These are phyloP conservation scores for Hydropsyche betteni DNA, from an alignment of 2,888 invertebrate species.

Conservation along the genomic window DNA sequence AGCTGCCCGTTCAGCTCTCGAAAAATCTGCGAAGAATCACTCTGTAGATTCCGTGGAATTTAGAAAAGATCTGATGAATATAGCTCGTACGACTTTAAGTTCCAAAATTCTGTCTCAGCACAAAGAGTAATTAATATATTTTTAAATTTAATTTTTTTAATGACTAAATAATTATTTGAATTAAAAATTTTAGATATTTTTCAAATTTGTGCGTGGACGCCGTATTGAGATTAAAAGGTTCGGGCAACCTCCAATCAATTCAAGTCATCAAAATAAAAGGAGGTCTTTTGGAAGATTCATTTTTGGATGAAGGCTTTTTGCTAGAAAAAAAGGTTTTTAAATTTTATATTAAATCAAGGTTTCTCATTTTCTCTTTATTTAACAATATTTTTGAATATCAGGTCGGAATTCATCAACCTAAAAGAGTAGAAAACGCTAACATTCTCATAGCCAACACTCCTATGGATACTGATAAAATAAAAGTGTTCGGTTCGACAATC, in stretches of 20 bases:
- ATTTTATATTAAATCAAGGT: neutral
- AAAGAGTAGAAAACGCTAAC: constrained; percentile 92
- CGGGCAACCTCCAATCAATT: constrained; percentile 94
- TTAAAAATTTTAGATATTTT: constrained; percentile 71
- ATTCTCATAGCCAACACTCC: constrained; percentile 99
- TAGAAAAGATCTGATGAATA: constrained; percentile 90
- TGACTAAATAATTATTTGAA: neutral
- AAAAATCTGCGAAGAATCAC: constrained; percentile 82
- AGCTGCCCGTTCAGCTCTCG: constrained; percentile 84
- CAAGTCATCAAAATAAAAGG: constrained; percentile 98
- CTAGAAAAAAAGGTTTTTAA: constrained; percentile 85
- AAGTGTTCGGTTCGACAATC: constrained; percentile 96
- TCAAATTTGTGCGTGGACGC: constrained; percentile 95
- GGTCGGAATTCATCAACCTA: constrained; percentile 97
- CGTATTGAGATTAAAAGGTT: constrained; percentile 92
- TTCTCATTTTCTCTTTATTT: neutral
- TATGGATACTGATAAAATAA: constrained; percentile 99
- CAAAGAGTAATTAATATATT: constrained; percentile 72
- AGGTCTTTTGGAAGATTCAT: constrained; percentile 92
- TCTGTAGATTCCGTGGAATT: constrained; percentile 81
- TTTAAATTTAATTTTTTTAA: neutral
- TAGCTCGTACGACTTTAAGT: constrained; percentile 96
- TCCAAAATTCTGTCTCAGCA: constrained; percentile 98
- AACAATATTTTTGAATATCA: constrained; percentile 51
- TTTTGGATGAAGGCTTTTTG: constrained; percentile 94